These are phyloP conservation scores for Drosophila tanythrix DNA, from an alignment of 2,888 invertebrate genomes.

Conservation along the genomic window DNA sequence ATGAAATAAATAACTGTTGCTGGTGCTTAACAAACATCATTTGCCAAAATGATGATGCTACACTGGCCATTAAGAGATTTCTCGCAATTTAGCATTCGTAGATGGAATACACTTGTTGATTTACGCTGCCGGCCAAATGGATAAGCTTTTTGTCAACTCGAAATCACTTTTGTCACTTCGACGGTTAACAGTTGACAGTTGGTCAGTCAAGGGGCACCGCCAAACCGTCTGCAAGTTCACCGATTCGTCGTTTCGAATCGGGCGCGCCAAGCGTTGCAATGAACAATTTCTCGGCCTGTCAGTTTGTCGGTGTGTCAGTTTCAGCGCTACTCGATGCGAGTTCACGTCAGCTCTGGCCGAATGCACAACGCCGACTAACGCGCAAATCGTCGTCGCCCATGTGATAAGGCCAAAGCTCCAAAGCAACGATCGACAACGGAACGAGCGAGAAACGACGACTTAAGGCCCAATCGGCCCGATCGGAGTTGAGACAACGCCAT, in stretches of 20 bases:
- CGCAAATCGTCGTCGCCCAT: constrained; percentile 28
- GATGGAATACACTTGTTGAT: constrained; percentile 14
- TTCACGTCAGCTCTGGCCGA: constrained; percentile 69
- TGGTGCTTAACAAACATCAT: constrained; percentile 32
- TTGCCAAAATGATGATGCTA: constrained; percentile 19
- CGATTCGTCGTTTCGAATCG: constrained; percentile 7
- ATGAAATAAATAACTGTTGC: constrained; percentile 47
- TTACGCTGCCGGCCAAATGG: constrained; percentile 22
- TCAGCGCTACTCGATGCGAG: constrained; percentile 26
- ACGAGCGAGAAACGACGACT: constrained; percentile 25
- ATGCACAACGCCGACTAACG: constrained; percentile 73
- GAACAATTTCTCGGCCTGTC: constrained; percentile 10
- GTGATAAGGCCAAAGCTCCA: constrained; percentile 47
- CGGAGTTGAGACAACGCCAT: constrained; percentile 4
- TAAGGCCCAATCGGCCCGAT: constrained; percentile 19
- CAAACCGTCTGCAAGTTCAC: constrained; percentile 15
- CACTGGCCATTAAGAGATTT: constrained; percentile 27
- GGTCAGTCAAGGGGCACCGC: constrained; percentile 1
- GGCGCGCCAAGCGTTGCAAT: constrained; percentile 12
- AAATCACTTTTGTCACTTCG: constrained; percentile 22
- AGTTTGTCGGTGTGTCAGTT: constrained; percentile 2
- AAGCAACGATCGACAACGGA: constrained; percentile 23
- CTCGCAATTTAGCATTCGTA: constrained; percentile 27
- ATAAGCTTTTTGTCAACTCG: constrained; percentile 12
- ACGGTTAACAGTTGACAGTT: not conserved